These are phyloP conservation scores for Scrobipalpa atriplicella DNA, from an alignment of 2,888 invertebrate genomes.

Conservation along the genomic window DNA sequence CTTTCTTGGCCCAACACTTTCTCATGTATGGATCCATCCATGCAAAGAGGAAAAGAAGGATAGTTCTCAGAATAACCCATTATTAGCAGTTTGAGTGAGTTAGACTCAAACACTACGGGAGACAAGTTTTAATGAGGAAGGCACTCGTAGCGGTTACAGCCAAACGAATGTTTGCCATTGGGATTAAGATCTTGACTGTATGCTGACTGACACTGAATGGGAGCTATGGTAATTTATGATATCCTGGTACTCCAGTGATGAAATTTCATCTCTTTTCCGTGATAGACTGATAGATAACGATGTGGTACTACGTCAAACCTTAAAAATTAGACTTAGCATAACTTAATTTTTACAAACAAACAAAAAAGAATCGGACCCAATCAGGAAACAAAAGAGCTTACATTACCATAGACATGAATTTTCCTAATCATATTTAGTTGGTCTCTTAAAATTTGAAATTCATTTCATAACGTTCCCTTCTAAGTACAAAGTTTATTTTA, in stretches of 20 bases:
- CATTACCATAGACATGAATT: no score
- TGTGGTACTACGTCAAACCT: no score
- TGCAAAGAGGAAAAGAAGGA: neutral
- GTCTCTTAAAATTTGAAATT: no score
- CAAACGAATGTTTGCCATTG: slow-evolving; percentile 15
- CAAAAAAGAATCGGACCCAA: no score
- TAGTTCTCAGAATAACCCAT: slow-evolving; percentile 11
- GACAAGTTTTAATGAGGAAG: slow-evolving; percentile 42
- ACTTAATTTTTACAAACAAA: no score
- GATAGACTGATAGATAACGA: no score
- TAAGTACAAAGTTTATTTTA: slow-evolving; percentile 22
- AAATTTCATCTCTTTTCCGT: neutral
- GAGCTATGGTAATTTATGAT: neutral
- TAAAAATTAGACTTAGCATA: no score
- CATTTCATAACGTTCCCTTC: neutral
- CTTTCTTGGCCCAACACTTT: no score
- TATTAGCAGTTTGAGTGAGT: slow-evolving; percentile 26
- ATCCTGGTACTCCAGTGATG: neutral
- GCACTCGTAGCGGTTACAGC: slow-evolving; percentile 17
- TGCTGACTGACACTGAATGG: neutral
- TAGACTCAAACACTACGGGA: slow-evolving; percentile 34
- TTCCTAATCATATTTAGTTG: no score
- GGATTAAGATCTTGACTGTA: slow-evolving; percentile 20
- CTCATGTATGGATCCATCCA: no score
- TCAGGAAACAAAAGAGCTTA: no score